phyloP scores from a whole-genome alignment of 2,888 invertebrate genomes.

The Parelbella ahira region DNA sequence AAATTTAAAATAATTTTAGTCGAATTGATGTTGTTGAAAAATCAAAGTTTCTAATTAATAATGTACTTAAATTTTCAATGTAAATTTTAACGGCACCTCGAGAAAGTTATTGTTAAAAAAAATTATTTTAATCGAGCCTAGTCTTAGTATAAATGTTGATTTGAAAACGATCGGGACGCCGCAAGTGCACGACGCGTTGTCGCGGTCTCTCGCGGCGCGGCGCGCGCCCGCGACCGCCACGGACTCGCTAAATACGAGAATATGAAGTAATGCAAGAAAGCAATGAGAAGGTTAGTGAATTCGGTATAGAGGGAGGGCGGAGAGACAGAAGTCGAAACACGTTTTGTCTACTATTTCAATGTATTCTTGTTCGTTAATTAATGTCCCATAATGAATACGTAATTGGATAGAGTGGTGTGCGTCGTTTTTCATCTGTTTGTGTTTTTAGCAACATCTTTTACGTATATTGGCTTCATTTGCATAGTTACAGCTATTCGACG shows the following conservation, averaged over 20 bases:
- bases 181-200: constrained; percentile 39
- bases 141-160: constrained; percentile 75
- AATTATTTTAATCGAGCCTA: constrained; percentile 75
- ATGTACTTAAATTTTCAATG: constrained; percentile 78
- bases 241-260: constrained; percentile 51
- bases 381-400: constrained; percentile 58
- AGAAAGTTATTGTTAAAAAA: constrained; percentile 61
- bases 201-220: constrained; percentile 27
- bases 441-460: constrained; percentile 38
- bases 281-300: constrained; percentile 79
- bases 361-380: constrained; percentile 59
- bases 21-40: constrained; percentile 78
- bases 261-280: constrained; percentile 56
- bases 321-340: constrained; percentile 43
- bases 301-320: constrained; percentile 52
- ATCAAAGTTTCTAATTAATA: constrained; percentile 76
- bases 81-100: constrained; percentile 75
- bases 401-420: constrained; percentile 49
- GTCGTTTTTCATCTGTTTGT: constrained; percentile 33
- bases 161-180: constrained; percentile 52
- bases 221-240: constrained; percentile 37
- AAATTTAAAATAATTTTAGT: constrained; percentile 69
- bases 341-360: constrained; percentile 55
- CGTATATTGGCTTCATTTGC: constrained; percentile 28
- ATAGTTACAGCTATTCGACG: constrained; percentile 40